These are phyloP conservation scores for Lithophane ornitopus DNA, from an alignment of 2,888 invertebrate species.

Conservation along the genomic window DNA sequence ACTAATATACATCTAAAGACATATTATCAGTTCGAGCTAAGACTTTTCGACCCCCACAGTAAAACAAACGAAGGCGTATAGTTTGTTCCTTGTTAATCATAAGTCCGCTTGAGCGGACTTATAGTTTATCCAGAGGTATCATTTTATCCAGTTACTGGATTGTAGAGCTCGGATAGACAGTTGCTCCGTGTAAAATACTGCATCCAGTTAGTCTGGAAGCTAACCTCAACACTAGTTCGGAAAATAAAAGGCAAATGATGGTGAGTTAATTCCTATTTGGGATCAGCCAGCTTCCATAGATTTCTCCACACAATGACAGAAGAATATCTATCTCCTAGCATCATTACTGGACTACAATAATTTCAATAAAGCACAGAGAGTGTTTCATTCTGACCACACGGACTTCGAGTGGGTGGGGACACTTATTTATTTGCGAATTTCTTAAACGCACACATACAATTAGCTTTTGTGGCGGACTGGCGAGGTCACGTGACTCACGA, in stretches of 20 bases:
- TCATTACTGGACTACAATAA: constrained; percentile 38
- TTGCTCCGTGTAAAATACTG: neutral
- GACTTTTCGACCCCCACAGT: neutral
- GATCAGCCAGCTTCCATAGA: too few relatives aligned
- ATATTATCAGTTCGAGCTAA: neutral
- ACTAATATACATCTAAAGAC: neutral
- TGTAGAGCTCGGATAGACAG: neutral
- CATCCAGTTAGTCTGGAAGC: neutral
- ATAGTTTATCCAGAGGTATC: neutral
- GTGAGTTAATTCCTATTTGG: too few relatives aligned
- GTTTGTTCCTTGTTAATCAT: neutral
- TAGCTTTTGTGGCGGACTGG: constrained; percentile 57
- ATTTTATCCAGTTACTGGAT: neutral
- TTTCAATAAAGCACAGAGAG: constrained; percentile 42
- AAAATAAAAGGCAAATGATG: neutral
- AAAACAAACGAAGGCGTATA: neutral
- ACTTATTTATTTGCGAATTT: constrained; percentile 70
- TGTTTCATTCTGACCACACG: constrained; percentile 65
- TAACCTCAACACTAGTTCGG: neutral
- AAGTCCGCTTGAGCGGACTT: neutral
- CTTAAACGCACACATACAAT: constrained; percentile 67
- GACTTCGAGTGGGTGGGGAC: constrained; percentile 63
- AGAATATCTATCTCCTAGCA: constrained; percentile 18
- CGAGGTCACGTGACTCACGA: constrained; percentile 65
- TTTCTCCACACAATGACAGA: neutral